Evolutionary conservation across 1,140 invertebrate genomes (phyloP).

Genomic region (Trichogramma pretiosum): DNA sequence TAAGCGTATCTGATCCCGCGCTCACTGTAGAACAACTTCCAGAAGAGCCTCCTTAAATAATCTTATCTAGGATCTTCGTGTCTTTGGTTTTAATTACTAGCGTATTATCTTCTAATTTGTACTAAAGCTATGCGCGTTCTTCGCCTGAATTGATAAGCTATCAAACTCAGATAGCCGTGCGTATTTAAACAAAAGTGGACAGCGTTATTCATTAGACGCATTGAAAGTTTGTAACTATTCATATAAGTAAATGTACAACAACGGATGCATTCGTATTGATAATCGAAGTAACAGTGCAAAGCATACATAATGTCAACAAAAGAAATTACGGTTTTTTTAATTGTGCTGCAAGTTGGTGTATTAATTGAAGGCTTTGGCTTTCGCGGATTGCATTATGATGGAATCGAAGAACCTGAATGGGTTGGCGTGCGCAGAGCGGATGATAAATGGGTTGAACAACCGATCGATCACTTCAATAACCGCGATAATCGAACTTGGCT

Average conservation of each 20-base stretch:
- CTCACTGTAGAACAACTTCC: too few relatives aligned
- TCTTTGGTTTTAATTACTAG: too few relatives aligned
- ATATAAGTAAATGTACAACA: too few relatives aligned
- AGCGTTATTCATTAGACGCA: too few relatives aligned
- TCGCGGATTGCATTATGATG: slow-evolving; percentile 27
- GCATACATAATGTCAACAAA: neutral
- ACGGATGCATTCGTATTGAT: neutral
- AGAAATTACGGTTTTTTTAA: neutral
- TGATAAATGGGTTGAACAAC: slow-evolving; percentile 50
- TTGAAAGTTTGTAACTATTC: too few relatives aligned
- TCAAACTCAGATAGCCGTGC: slow-evolving; percentile 9
- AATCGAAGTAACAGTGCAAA: neutral
- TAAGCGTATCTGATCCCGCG: too few relatives aligned
- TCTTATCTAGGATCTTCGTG: too few relatives aligned
- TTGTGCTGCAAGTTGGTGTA: neutral
- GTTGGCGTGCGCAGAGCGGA: slow-evolving; percentile 7
- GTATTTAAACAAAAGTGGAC: too few relatives aligned
- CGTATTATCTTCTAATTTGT: neutral
- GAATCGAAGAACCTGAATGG: slow-evolving; percentile 23
- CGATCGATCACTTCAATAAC: slow-evolving; percentile 64
- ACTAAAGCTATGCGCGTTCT: slow-evolving; percentile 12
- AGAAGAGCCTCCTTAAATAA: too few relatives aligned
- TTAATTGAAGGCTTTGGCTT: slow-evolving; percentile 24
- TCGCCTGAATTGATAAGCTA: slow-evolving; percentile 10
- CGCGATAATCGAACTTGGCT: slow-evolving; percentile 53